These are phyloP conservation scores for Muschampia plurimacula DNA, from an alignment of 2,888 invertebrate species.

Conservation along the genomic window DNA sequence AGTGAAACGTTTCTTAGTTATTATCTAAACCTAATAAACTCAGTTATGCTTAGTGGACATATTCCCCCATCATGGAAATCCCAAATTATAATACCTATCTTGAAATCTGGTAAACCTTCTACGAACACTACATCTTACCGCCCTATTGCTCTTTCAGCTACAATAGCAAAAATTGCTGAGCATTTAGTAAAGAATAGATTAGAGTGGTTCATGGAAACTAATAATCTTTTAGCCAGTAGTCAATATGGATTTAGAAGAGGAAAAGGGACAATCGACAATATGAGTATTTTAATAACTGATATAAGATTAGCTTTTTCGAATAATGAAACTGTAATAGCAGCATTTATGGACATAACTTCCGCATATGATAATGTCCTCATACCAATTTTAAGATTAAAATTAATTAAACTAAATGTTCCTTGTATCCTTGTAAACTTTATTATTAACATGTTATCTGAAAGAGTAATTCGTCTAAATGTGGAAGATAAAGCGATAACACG, in stretches of 20 bases:
- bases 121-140: not conserved
- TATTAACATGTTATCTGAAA: not conserved
- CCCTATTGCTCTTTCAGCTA: not conserved
- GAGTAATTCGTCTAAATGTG: not conserved
- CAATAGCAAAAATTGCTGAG: not conserved
- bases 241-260: slow-evolving; percentile 5
- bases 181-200: not conserved
- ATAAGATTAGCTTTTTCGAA: not conserved
- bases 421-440: not conserved
- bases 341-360: not conserved
- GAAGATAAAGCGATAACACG: not conserved
- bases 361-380: not conserved
- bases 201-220: not conserved
- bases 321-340: slow-evolving; percentile 4
- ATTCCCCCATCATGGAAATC: not conserved
- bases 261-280: not conserved
- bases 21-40: not conserved
- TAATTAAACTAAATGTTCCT: not conserved
- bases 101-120: not conserved
- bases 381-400: not conserved
- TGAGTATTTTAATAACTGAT: not conserved
- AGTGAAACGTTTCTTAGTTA: not conserved
- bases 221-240: not conserved
- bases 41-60: not conserved
- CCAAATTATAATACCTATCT: not conserved